Percentiles rank a stretch among this genome's conserved stretches.
phyloP scores from a whole-genome alignment of 2,888 invertebrate genomes.

The Tupiocoris notatus region DNA sequence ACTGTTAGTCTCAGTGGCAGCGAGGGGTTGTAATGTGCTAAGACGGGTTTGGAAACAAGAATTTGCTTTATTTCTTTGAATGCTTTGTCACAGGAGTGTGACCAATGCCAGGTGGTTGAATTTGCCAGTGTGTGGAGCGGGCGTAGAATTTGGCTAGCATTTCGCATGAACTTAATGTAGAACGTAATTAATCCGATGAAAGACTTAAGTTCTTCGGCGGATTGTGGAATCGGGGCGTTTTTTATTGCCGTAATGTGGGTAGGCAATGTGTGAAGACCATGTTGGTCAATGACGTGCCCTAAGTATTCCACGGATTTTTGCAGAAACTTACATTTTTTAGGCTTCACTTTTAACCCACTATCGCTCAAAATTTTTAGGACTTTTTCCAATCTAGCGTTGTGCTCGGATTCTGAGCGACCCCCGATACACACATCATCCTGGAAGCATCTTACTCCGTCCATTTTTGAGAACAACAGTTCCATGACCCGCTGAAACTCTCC shows the following conservation, averaged over 20 bases:
- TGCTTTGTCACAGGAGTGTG: not conserved
- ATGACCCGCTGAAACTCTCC: constrained; percentile 38
- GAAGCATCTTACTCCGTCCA: constrained; percentile 11
- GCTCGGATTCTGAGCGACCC: not conserved
- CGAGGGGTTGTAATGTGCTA: not conserved
- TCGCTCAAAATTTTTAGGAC: not conserved
- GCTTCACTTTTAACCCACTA: constrained; percentile 20
- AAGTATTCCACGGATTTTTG: not conserved
- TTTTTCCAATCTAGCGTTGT: not conserved
- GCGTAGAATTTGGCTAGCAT: not conserved
- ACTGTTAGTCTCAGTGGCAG: not conserved
- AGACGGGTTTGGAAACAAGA: not conserved
- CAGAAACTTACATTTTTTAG: not conserved
- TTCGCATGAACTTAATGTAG: not conserved
- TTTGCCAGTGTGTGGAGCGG: not conserved
- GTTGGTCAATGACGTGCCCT: not conserved
- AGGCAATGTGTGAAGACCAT: not conserved
- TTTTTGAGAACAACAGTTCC: constrained; percentile 9
- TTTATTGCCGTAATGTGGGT: not conserved
- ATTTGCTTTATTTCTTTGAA: not conserved
- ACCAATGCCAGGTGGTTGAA: not conserved
- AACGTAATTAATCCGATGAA: not conserved
- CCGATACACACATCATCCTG: constrained; percentile 33
- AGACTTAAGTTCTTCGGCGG: not conserved
- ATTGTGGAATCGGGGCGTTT: not conserved